A percentile compares a stretch with the other conserved stretches of the same genome.
Evolutionary conservation across 1,140 invertebrate genomes (phyloP).

Genomic region (Aphaenogaster rudis): DNA sequence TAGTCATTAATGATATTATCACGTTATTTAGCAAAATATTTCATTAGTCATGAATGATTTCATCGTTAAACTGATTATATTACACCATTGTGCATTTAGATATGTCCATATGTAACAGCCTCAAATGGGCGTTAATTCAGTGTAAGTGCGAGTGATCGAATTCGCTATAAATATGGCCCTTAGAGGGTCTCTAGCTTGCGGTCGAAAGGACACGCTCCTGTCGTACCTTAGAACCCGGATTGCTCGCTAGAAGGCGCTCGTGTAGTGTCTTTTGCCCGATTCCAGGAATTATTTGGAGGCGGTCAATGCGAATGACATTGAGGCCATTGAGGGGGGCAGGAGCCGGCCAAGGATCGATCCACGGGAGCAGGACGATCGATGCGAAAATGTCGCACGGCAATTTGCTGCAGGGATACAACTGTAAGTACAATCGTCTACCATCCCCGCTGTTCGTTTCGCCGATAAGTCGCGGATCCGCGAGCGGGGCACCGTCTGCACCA

Average conservation of each 20-base stretch:
- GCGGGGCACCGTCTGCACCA: slow-evolving; percentile 24
- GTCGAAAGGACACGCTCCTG: slow-evolving; percentile 32
- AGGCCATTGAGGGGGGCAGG: slow-evolving; percentile 58
- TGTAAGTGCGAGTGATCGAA: too few relatives aligned
- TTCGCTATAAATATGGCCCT: too few relatives aligned
- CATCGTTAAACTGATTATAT: too few relatives aligned
- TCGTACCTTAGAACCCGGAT: neutral
- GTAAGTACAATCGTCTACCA: slow-evolving; percentile 73
- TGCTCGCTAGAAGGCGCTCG: slow-evolving; percentile 63
- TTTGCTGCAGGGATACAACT: slow-evolving; percentile 77
- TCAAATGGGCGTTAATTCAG: too few relatives aligned
- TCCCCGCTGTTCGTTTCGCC: neutral
- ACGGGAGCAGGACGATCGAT: slow-evolving; percentile 54
- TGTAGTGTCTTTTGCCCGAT: neutral
- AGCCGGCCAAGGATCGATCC: slow-evolving; percentile 28
- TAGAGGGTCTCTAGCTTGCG: neutral
- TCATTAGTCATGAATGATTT: too few relatives aligned
- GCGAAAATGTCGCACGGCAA: slow-evolving; percentile 76
- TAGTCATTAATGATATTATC: too few relatives aligned
- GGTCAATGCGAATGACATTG: slow-evolving; percentile 71
- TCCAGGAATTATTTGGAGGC: slow-evolving; percentile 33
- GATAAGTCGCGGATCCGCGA: slow-evolving; percentile 8
- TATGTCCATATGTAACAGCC: too few relatives aligned
- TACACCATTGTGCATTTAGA: too few relatives aligned
- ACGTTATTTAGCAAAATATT: too few relatives aligned